Evolutionary conservation across 1,140 invertebrate species (phyloP).

Genomic region (Myzus persicae): DNA sequence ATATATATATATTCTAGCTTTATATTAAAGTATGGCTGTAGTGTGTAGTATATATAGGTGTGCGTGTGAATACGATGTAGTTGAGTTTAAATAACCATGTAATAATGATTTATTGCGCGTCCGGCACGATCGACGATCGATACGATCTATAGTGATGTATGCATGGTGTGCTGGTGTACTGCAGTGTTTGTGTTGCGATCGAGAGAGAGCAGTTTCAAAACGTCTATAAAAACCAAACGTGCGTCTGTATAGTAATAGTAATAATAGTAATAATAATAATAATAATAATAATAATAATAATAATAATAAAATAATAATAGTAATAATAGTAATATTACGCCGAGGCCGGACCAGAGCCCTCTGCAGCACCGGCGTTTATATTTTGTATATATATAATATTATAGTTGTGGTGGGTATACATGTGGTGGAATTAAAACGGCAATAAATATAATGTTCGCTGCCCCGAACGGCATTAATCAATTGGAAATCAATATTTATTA

Average conservation of each 20-base stretch:
- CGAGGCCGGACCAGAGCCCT: neutral
- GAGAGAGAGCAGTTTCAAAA: slow-evolving; percentile 40
- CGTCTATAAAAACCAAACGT: slow-evolving; percentile 9
- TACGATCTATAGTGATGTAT: slow-evolving; percentile 29
- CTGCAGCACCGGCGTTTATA: neutral
- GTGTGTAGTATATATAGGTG: neutral
- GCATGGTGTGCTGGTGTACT: neutral
- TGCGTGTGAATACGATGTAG: neutral
- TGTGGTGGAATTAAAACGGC: slow-evolving; percentile 24
- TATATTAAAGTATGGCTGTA: neutral
- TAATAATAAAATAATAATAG: neutral
- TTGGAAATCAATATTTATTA: slow-evolving; percentile 43
- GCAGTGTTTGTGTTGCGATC: slow-evolving; percentile 22
- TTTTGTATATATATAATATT: neutral
- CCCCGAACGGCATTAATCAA: slow-evolving; percentile 47
- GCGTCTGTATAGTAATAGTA: too few species aligned
- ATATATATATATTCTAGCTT: neutral
- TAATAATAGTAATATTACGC: neutral
- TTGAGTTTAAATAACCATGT: slow-evolving; percentile 38
- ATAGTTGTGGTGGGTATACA: neutral
- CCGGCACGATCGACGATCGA: slow-evolving; percentile 56
- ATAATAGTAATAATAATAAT: neutral
- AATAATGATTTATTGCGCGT: slow-evolving; percentile 53
- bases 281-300: neutral
- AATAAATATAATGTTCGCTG: slow-evolving; percentile 6